Evolutionary conservation across 2,888 invertebrate species (phyloP).

Genomic region (Sericinus montela): DNA sequence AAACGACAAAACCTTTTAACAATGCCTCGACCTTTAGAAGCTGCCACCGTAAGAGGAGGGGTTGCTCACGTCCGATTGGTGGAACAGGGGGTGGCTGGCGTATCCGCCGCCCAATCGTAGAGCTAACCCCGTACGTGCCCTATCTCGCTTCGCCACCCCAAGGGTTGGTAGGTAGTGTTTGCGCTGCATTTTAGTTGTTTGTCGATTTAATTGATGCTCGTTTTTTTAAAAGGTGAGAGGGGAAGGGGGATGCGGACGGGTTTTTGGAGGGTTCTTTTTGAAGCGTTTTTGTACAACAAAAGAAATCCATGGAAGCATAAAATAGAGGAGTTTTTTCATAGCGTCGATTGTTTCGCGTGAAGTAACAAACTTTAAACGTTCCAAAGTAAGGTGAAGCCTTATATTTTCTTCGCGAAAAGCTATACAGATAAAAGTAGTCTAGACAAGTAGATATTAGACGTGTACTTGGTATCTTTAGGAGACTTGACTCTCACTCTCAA

Average conservation of each 20-base stretch:
- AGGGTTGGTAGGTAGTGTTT: slow-evolving; percentile 66
- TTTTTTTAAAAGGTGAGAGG: slow-evolving; percentile 28
- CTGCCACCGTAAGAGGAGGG: slow-evolving; percentile 17
- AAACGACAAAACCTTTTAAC: slow-evolving; percentile 22
- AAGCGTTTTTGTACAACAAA: slow-evolving; percentile 5
- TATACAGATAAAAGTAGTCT: no score
- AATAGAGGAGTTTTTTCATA: background rate
- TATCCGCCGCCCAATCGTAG: slow-evolving; percentile 44
- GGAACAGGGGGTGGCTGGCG: slow-evolving; percentile 39
- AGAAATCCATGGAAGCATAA: background rate
- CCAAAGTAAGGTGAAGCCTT: no score
- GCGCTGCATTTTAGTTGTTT: slow-evolving; percentile 72
- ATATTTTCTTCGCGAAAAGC: no score
- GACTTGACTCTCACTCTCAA: no score
- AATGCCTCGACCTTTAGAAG: background rate
- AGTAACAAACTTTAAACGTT: no score
- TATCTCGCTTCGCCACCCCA: slow-evolving; percentile 60
- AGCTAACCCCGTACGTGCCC: slow-evolving; percentile 51
- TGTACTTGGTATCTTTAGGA: no score
- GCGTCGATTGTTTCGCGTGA: no score
- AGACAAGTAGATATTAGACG: no score
- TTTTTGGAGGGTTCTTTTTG: background rate
- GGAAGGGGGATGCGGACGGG: background rate
- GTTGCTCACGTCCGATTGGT: slow-evolving; percentile 36
- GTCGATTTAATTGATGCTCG: slow-evolving; percentile 41